Evolutionary conservation across 2,113 vertebrate species (phyloP), one percentile per base, ranked within the genome.

Genomic region (Nannobrachium achirus): DNA sequence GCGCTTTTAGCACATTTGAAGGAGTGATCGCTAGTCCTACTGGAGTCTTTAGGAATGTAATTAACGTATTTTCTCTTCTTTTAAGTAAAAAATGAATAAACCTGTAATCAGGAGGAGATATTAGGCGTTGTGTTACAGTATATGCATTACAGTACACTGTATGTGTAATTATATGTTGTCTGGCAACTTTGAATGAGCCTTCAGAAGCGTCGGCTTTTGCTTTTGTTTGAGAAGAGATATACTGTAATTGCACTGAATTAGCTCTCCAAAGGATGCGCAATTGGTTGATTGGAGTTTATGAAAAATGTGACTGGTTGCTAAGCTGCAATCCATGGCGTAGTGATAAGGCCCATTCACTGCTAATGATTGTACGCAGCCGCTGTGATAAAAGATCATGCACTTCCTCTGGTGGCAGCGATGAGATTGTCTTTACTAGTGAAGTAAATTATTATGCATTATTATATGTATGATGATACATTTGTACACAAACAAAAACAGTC

Each of bases 271-370:
- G 25, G 25, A 33, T 33, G 25, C 25, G 6, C 25, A 33, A 33
- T 33, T 25, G 20, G 25, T 33, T 33, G 25, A 33, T 33, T 33
- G 25, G 25, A 33, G 25, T 33, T 33, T 33, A 33, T 33, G 25
- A 33, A 33, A 33, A 33, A 7, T 53, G 10, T 16, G 57, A 69
- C 40, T 46, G 19, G 40, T 46, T 69, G 39, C 62, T 52, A 16
- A 7, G 16, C 52, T 10, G 48, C 16, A 18, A 57, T 39, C 19
- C 19, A 9, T 51, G 10, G 48, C 10, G 49, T 18, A 16, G 13
- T 73, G 14, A 73, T 61, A 75, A 45, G 15, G 39, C 41, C 45
- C 2, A 45, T 63, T 63, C 6, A 69, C n/a, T 20, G 1, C 8
- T 55, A 51, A 11, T 39, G 15, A 14, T 58, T 56, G n/a, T 25